These are phyloP conservation scores for Microdon myrmicae DNA, from an alignment of 2,888 invertebrate genomes.

Conservation along the genomic window DNA sequence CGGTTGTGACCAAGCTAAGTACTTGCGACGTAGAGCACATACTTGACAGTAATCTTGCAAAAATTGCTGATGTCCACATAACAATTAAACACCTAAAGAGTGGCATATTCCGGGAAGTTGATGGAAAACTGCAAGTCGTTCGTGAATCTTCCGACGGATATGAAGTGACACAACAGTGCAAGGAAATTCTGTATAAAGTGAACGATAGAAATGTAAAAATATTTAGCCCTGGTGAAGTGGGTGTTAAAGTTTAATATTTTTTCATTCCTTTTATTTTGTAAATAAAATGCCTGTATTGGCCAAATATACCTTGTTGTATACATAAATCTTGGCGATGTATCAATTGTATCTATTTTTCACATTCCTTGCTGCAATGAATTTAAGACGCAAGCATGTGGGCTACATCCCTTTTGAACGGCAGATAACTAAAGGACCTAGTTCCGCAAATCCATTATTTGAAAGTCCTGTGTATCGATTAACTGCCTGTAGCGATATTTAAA, in stretches of 20 bases:
- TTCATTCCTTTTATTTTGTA: too few relatives aligned
- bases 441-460: too few relatives aligned
- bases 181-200: conserved; percentile 72
- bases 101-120: conserved; percentile 78
- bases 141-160: conserved; percentile 57
- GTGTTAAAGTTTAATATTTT: conserved; percentile 60
- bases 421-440: too few relatives aligned
- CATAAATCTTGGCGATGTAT: too few relatives aligned
- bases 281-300: too few relatives aligned
- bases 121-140: conserved; percentile 72
- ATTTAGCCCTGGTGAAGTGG: conserved; percentile 74
- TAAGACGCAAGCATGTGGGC: too few relatives aligned
- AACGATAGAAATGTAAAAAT: conserved; percentile 80
- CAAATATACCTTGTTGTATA: too few relatives aligned
- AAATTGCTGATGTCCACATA: conserved; percentile 73
- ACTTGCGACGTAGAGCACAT: conserved; percentile 71
- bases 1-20: conserved; percentile 72
- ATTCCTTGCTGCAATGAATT: too few relatives aligned
- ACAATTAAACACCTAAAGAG: conserved; percentile 76
- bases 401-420: too few relatives aligned
- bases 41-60: conserved; percentile 72
- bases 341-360: too few relatives aligned
- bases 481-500: too few relatives aligned
- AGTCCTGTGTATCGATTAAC: too few relatives aligned
- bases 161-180: conserved; percentile 57